Evolutionary conservation across 2,113 vertebrate species (phyloP).

Genomic region (Perca flavescens): DNA sequence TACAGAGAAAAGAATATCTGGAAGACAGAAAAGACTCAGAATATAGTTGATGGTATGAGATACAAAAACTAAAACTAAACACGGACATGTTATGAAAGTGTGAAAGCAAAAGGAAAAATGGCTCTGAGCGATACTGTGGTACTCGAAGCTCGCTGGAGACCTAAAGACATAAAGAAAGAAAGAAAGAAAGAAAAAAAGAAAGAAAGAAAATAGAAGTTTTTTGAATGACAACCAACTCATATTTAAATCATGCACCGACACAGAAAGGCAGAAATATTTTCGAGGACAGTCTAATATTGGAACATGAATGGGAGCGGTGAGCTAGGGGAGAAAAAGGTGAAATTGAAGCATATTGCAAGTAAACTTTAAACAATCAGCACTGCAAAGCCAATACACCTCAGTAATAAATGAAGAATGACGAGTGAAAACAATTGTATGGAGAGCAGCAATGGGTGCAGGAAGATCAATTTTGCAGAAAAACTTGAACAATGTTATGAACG

Average conservation of each 20-base stretch:
- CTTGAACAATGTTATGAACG: slow-evolving; percentile 40
- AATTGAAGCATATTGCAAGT: slow-evolving; percentile 21
- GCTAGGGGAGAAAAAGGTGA: not conserved
- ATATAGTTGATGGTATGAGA: not conserved
- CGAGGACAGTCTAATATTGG: not conserved
- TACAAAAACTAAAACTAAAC: not conserved
- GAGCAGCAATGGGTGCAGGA: not conserved
- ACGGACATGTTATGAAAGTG: slow-evolving; percentile 15
- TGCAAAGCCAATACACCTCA: slow-evolving; percentile 36
- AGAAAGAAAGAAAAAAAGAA: not conserved
- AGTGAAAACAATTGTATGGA: slow-evolving; percentile 33
- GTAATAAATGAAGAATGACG: slow-evolving; percentile 40
- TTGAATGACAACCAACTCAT: not conserved
- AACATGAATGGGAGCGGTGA: not conserved
- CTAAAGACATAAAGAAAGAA: not conserved
- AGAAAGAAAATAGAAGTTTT: not conserved
- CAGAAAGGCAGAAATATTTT: not conserved
- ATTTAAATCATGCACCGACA: slow-evolving; percentile 1
- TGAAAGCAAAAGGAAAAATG: slow-evolving; percentile 11
- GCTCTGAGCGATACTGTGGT: not conserved
- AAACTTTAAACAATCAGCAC: slow-evolving; percentile 34
- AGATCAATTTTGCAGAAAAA: slow-evolving; percentile 55
- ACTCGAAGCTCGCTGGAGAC: not conserved
- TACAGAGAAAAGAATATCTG: not conserved
- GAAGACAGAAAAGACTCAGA: slow-evolving; percentile 12